A percentile compares a stretch with the other conserved stretches of the same genome.
Evolutionary conservation across 2,797 vertebrate genomes (phyloP).

Genomic region (Atherinosoma microstoma): DNA sequence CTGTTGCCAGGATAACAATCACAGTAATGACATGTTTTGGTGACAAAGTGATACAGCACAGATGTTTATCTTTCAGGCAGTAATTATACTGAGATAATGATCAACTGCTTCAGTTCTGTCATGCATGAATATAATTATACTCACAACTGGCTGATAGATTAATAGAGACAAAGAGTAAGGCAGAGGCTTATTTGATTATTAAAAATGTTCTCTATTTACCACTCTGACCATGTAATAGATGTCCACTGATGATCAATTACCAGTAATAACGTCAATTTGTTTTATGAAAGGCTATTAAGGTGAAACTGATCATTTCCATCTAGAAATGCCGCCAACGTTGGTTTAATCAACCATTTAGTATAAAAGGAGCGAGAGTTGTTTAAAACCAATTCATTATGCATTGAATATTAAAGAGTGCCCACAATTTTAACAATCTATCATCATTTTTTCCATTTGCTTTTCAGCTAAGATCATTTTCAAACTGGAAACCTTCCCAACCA

Average conservation of each 20-base stretch:
- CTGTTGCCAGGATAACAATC: conserved; percentile 32
- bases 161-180: conserved; percentile 24
- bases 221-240: not conserved
- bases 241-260: conserved; percentile 16
- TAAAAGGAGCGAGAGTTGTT: not conserved
- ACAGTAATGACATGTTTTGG: conserved; percentile 27
- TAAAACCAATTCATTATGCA: conserved; percentile 9
- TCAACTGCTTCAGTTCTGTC: conserved; percentile 11
- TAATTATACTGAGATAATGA: conserved; percentile 27
- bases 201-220: conserved; percentile 12
- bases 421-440: conserved; percentile 14
- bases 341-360: not conserved
- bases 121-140: conserved; percentile 2
- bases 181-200: not conserved
- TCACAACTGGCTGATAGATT: conserved; percentile 6
- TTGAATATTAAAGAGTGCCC: not conserved
- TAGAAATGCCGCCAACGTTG: conserved; percentile 1
- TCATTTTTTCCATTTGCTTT: conserved; percentile 8
- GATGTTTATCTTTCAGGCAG: conserved; percentile 44
- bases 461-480: conserved; percentile 14
- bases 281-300: conserved; percentile 11
- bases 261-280: conserved; percentile 16
- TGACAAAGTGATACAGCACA: conserved; percentile 27
- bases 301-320: conserved; percentile 2
- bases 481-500: conserved; percentile 6